Conservation (phyloP, 1,140 invertebrate species). For the Orius insidiosus region DNA sequence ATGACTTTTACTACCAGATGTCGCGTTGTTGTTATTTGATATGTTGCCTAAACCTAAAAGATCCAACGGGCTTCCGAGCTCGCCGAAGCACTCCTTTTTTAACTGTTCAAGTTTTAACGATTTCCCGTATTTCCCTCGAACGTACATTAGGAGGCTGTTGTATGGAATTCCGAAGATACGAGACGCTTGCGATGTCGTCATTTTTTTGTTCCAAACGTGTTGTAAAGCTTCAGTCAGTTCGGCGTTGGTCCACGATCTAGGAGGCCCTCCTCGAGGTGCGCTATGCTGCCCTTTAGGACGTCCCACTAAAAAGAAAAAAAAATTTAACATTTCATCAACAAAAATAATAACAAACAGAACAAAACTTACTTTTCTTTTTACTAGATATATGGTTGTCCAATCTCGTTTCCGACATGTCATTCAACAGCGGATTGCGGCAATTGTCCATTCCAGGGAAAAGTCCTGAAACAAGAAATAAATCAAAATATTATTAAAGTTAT, state of each 20-base stretch:
- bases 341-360: not conserved
- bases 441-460: slow-evolving; percentile 55
- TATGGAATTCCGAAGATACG: slow-evolving; percentile 79
- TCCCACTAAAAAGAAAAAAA: slow-evolving; percentile 28
- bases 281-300: slow-evolving; percentile 75
- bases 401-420: slow-evolving; percentile 43
- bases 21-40: slow-evolving; percentile 49
- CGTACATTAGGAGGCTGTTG: slow-evolving; percentile 80
- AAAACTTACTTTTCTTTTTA: slow-evolving; percentile 25
- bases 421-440: slow-evolving; percentile 45
- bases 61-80: slow-evolving; percentile 38
- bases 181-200: slow-evolving; percentile 83
- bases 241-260: slow-evolving; percentile 75
- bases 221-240: slow-evolving; percentile 74
- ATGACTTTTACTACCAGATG: slow-evolving; percentile 32
- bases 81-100: slow-evolving; percentile 67
- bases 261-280: slow-evolving; percentile 69
- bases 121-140: slow-evolving; percentile 80
- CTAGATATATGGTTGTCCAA: slow-evolving; percentile 24
- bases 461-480: slow-evolving; percentile 18
- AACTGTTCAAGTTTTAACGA: slow-evolving; percentile 72
- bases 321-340: slow-evolving; percentile 3
- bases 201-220: slow-evolving; percentile 84
- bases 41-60: slow-evolving; percentile 40
- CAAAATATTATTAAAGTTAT: no score